These are phyloP conservation scores for Drosophila pseudoananassae DNA, from an alignment of 1,140 invertebrate species.

Conservation along the genomic window DNA sequence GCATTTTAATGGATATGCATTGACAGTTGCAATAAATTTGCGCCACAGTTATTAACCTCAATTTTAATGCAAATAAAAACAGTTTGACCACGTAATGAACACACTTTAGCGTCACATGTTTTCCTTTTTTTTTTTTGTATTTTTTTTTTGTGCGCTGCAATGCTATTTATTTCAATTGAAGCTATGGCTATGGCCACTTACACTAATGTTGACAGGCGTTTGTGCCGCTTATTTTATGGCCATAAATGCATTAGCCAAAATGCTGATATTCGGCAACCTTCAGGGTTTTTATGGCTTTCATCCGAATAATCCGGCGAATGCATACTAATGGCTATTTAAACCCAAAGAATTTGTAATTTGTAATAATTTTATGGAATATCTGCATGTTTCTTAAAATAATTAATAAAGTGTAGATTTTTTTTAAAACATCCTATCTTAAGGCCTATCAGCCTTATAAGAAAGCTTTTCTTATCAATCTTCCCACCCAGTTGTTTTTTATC, in stretches of 20 bases:
- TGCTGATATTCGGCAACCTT: background rate
- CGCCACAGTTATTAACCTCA: slow-evolving; percentile 69
- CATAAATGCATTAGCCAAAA: slow-evolving; percentile 30
- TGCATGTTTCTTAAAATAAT: too few species aligned
- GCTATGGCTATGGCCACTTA: slow-evolving; percentile 31
- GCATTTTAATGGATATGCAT: slow-evolving; percentile 59
- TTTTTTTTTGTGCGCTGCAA: background rate
- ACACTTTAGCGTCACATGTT: slow-evolving; percentile 17
- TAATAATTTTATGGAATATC: too few species aligned
- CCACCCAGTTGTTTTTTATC: too few species aligned
- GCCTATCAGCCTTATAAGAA: too few species aligned
- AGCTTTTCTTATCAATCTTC: too few species aligned
- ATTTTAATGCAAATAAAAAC: slow-evolving; percentile 65
- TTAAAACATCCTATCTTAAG: too few species aligned
- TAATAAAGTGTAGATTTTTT: too few species aligned
- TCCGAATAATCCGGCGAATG: too few species aligned
- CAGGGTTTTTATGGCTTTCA: background rate
- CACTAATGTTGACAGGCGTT: slow-evolving; percentile 22
- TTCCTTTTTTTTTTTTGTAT: slow-evolving; percentile 7
- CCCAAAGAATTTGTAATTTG: too few species aligned
- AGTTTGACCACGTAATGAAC: slow-evolving; percentile 56
- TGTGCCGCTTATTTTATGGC: slow-evolving; percentile 33
- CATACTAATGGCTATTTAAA: too few species aligned
- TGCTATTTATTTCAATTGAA: slow-evolving; percentile 13
- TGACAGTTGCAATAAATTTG: slow-evolving; percentile 64